Base-by-base conservation (phyloP, 1,140 invertebrate species). In the Luehdorfia chinensis region DNA sequence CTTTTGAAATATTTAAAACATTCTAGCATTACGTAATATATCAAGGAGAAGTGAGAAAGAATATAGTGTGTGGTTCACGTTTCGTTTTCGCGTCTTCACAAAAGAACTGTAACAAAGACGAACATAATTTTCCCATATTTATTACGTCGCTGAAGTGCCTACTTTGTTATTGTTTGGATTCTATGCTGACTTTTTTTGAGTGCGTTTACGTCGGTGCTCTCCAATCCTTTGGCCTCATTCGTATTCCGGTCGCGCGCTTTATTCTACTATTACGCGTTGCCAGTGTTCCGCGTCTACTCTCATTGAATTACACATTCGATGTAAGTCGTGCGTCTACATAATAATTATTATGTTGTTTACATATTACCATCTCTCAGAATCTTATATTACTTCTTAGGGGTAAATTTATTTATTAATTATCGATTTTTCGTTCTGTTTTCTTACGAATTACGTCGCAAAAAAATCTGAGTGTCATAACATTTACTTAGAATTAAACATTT, bases 281-380 rank as follows among this genome's bases (percentile, higher is more conserved):
- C 25, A 43, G 23, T 43, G 39, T 30, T 43, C 32, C 39, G 14
- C 39, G 15, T 28, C 39, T 43, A 43, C 39, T 27, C 25, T 28
- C 39, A 43, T 9, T 16, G 39, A 43, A 43, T 43, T 43, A 43
- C 39, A 43, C 39, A 43, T 43, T 28, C 23, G n/a, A 43, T 28
- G 25, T 28, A 15, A 18, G 15, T 27, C 25, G 39, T 43, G n/a
- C n/a, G n/a, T n/a, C 39, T 30, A 8, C 25, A 27, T 43, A 14
- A 28, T 28, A 43, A 30, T 43, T 27, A 18, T 43, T 43, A 30
- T 16, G 25, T 43, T 43, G 25, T 43, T 43, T 43, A 43, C 25
- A 27, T n/a, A n/a, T n/a, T n/a, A n/a, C n/a, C n/a, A n/a, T n/a
- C n/a, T n/a, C n/a, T n/a, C n/a, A n/a, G n/a, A n/a, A n/a, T n/a